Evolutionary conservation across 2,797 vertebrate species (phyloP).

Genomic region (Setipinna tenuifilis): DNA sequence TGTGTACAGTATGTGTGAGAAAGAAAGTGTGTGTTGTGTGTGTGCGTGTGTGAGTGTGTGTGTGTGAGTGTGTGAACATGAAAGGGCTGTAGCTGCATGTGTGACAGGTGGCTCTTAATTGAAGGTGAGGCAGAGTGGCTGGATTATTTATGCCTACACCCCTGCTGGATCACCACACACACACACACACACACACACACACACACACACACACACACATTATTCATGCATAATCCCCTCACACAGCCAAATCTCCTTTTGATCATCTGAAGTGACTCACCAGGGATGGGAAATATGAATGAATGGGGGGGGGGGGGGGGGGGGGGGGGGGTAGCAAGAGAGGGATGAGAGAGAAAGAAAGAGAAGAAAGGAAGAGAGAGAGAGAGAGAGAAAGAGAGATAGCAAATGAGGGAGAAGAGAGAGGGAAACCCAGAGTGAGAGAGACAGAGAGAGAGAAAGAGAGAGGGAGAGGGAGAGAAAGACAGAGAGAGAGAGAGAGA

Average conservation of each 20-base stretch:
- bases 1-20: too few relatives aligned
- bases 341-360: not conserved
- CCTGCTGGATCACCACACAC: not conserved
- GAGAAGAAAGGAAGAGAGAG: not conserved
- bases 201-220: not conserved
- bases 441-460: not conserved
- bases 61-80: not conserved
- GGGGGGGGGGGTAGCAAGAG: not conserved
- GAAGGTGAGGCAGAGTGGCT: not conserved
- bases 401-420: not conserved
- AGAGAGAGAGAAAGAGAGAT: slow-evolving; percentile 4
- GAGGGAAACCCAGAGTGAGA: too few relatives aligned
- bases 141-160: slow-evolving; percentile 11
- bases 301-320: not conserved
- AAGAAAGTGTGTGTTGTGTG: too few relatives aligned
- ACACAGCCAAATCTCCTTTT: slow-evolving; percentile 17
- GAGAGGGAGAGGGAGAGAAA: not conserved
- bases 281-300: slow-evolving; percentile 14
- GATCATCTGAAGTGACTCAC: slow-evolving; percentile 23
- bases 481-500: not conserved
- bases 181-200: slow-evolving; percentile 8
- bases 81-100: not conserved
- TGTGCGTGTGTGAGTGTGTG: too few relatives aligned
- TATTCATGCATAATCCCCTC: not conserved
- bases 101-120: slow-evolving; percentile 18